phyloP scores from a whole-genome alignment of 2,797 vertebrate species.

The Monodelphis domestica region DNA sequence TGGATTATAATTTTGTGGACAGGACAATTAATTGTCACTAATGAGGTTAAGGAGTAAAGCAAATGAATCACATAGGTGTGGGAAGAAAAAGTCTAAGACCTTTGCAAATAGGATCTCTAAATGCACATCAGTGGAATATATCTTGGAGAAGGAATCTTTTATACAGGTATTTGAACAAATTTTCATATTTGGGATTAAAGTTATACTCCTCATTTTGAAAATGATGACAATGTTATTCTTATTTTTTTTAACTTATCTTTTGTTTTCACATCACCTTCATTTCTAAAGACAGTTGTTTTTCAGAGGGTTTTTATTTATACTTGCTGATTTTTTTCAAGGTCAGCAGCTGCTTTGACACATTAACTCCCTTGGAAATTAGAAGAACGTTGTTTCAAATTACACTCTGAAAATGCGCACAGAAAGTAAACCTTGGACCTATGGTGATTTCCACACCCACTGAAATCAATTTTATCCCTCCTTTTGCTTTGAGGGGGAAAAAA shows the following conservation, averaged over 20 bases:
- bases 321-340: not conserved
- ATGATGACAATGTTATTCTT: not conserved
- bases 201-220: not conserved
- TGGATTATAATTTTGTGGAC: not conserved
- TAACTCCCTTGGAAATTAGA: not conserved
- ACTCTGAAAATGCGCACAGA: constrained; percentile 32
- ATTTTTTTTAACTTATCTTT: not conserved
- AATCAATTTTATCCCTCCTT: not conserved
- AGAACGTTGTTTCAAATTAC: constrained; percentile 3
- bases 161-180: not conserved
- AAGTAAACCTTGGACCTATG: not conserved
- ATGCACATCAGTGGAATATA: not conserved
- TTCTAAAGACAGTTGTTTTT: not conserved
- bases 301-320: constrained; percentile 10
- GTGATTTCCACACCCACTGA: constrained; percentile 5
- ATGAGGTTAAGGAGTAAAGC: not conserved
- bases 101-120: not conserved
- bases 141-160: not conserved
- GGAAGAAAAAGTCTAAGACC: not conserved
- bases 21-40: not conserved
- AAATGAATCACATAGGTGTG: not conserved
- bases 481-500: not conserved
- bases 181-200: not conserved
- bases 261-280: not conserved
- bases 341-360: not conserved